Percentiles rank a stretch among this genome's conserved stretches.
phyloP scores from a whole-genome alignment of 2,113 vertebrate genomes.

The Oryzias woworae region DNA sequence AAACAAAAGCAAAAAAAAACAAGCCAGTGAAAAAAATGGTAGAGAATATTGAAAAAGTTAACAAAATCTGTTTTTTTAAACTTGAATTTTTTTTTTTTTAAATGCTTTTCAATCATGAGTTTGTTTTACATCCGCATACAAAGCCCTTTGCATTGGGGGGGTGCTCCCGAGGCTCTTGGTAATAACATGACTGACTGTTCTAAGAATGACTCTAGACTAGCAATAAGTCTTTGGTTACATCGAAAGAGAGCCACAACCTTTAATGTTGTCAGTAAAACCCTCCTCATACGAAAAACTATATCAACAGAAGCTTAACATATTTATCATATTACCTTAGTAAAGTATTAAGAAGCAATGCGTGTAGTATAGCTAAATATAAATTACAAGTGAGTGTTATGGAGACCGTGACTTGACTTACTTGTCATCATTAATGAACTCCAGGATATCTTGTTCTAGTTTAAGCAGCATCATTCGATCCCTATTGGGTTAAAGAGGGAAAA shows the following conservation, averaged over 20 bases:
- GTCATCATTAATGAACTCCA: conserved; percentile 98
- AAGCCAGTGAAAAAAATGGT: conserved; percentile 16
- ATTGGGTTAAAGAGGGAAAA: conserved; percentile 45
- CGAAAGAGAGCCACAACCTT: conserved; percentile 5
- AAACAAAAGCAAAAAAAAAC: too few species aligned
- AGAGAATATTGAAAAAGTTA: not conserved
- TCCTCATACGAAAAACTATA: not conserved
- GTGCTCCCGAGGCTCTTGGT: too few species aligned
- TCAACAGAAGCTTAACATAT: conserved; percentile 23
- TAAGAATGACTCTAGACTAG: not conserved
- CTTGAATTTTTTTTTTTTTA: not conserved
- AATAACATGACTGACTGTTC: too few species aligned
- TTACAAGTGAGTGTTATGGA: conserved; percentile 33
- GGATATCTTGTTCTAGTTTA: conserved; percentile 99
- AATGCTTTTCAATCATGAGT: not conserved
- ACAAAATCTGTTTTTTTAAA: not conserved
- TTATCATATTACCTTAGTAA: conserved; percentile 30
- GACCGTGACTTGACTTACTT: conserved; percentile 86
- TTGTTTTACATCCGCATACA: too few species aligned
- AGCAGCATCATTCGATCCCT: conserved; percentile 99
- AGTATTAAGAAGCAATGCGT: conserved; percentile 35
- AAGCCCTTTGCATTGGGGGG: too few species aligned
- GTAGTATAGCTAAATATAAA: conserved; percentile 37
- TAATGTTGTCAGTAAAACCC: conserved; percentile 12
- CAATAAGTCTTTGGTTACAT: not conserved